Evolutionary conservation across 2,888 invertebrate genomes (phyloP).

Genomic region (Acleris sparsana): DNA sequence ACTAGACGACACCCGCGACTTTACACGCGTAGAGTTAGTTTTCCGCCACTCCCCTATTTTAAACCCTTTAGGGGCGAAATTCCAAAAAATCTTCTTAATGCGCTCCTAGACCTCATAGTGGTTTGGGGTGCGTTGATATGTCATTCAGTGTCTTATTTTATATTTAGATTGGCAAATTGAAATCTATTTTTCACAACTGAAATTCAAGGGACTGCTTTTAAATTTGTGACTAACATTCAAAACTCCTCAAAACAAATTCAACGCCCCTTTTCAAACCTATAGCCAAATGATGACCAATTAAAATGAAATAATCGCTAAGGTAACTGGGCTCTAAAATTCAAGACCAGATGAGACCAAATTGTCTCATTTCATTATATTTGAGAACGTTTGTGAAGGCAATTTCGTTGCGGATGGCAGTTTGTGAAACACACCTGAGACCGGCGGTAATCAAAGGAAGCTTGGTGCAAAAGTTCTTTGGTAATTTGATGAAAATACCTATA

Average conservation of each 20-base stretch:
- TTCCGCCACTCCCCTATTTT: too few relatives aligned
- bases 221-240: background rate
- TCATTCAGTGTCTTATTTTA: too few relatives aligned
- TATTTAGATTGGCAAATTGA: too few relatives aligned
- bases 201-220: background rate
- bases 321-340: slow-evolving; percentile 36
- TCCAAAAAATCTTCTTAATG: too few relatives aligned
- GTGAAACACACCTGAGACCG: slow-evolving; percentile 39
- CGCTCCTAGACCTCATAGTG: too few relatives aligned
- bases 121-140: too few relatives aligned
- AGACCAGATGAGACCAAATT: slow-evolving; percentile 46
- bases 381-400: slow-evolving; percentile 42
- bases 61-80: too few relatives aligned
- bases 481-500: slow-evolving; percentile 22
- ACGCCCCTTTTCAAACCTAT: background rate
- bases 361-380: slow-evolving; percentile 44
- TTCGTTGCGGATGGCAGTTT: slow-evolving; percentile 35
- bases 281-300: slow-evolving; percentile 30
- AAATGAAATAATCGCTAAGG: slow-evolving; percentile 31
- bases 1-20: too few relatives aligned
- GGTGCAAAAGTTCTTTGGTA: slow-evolving; percentile 16
- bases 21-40: too few relatives aligned
- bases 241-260: background rate
- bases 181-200: too few relatives aligned
- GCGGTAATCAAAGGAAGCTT: slow-evolving; percentile 32